Conservation (phyloP, 2,797 vertebrate genomes). For the Valencia hispanica region DNA sequence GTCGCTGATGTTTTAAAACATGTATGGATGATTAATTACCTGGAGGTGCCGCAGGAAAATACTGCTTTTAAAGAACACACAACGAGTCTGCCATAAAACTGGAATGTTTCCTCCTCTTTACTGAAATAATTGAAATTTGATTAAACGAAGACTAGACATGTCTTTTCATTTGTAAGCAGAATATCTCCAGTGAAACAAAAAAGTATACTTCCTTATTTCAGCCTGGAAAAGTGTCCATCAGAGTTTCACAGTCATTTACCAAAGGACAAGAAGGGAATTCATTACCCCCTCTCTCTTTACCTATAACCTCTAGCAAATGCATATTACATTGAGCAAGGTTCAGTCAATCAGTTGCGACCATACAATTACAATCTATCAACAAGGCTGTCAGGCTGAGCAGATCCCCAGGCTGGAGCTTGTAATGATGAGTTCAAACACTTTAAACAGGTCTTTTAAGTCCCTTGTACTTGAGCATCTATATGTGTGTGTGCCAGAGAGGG, state of each 20-base stretch:
- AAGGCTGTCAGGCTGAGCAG: slow-evolving; percentile 74
- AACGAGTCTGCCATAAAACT: slow-evolving; percentile 62
- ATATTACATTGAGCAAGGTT: slow-evolving; percentile 72
- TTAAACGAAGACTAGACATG: slow-evolving; percentile 76
- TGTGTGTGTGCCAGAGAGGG: background rate
- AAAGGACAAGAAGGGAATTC: slow-evolving; percentile 77
- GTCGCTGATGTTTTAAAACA: slow-evolving; percentile 81
- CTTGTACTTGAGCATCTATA: background rate
- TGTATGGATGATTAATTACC: slow-evolving; percentile 84
- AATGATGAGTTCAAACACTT: slow-evolving; percentile 84
- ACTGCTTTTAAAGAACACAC: slow-evolving; percentile 76
- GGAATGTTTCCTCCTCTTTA: slow-evolving; percentile 64
- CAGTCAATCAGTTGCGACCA: slow-evolving; percentile 77
- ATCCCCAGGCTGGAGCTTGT: slow-evolving; percentile 77
- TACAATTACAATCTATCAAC: slow-evolving; percentile 81
- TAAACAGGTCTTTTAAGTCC: slow-evolving; percentile 77
- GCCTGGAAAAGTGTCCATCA: slow-evolving; percentile 69
- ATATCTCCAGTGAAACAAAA: slow-evolving; percentile 72
- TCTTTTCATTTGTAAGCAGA: slow-evolving; percentile 78
- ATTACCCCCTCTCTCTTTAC: slow-evolving; percentile 71
- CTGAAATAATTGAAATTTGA: slow-evolving; percentile 82
- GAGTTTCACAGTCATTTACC: slow-evolving; percentile 74
- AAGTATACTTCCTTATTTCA: slow-evolving; percentile 66
- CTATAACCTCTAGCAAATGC: slow-evolving; percentile 79
- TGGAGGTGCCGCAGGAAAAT: slow-evolving; percentile 76